Percentiles rank a stretch among this genome's conserved stretches.
Conservation (phyloP, 2,113 vertebrate species). For the Turdus rufiventris region DNA sequence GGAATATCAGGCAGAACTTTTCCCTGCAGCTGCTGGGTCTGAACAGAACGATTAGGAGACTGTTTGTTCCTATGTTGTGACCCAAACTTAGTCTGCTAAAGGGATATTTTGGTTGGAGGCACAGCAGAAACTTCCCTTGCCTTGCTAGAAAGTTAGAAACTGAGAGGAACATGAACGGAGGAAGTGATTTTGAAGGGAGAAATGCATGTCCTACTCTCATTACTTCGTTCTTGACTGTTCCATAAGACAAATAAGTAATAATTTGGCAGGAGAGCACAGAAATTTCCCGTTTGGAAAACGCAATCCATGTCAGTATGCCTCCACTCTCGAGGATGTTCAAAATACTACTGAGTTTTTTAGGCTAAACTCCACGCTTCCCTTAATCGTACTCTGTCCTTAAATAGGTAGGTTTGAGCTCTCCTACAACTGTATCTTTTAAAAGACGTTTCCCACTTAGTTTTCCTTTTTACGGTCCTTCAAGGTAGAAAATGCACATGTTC, state of each 20-base stretch:
- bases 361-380: neutral
- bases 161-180: neutral
- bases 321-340: neutral
- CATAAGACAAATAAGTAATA: neutral
- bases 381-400: rapidly evolving
- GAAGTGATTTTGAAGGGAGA: neutral
- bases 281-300: neutral
- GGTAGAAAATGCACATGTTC: neutral
- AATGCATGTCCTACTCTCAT: neutral
- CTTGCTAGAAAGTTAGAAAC: neutral
- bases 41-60: neutral
- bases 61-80: neutral
- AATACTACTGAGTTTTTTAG: neutral
- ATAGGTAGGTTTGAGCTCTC: neutral
- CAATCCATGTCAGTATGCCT: neutral
- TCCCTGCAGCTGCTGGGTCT: no score
- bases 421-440: neutral
- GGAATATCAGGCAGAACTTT: neutral
- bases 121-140: neutral
- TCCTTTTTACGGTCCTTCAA: neutral
- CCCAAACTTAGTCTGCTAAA: neutral
- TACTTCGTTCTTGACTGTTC: neutral
- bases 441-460: neutral
- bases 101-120: neutral
- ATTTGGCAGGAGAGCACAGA: neutral